Conservation (phyloP, 2,113 vertebrate genomes). For the Stigmatopora argus region DNA sequence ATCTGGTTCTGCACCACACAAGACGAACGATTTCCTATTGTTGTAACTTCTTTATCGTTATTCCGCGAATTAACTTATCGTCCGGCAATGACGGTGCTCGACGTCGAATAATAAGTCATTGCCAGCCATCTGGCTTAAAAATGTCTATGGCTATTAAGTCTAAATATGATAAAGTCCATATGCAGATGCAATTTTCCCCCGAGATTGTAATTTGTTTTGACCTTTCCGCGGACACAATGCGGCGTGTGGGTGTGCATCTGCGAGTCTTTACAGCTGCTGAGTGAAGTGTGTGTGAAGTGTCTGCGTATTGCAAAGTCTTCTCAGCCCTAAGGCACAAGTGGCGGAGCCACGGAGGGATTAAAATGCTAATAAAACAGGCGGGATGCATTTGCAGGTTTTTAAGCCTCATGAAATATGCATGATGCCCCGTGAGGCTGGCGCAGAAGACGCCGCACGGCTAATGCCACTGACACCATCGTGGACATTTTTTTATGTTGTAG, state of each 20-base stretch:
- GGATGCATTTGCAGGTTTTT: slow-evolving; percentile 59
- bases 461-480: slow-evolving; percentile 28
- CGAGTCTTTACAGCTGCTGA: slow-evolving; percentile 24
- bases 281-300: slow-evolving; percentile 35
- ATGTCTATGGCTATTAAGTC: slow-evolving; percentile 5
- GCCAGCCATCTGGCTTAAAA: no score
- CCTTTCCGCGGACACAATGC: slow-evolving; percentile 25
- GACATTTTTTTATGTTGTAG: slow-evolving; percentile 49
- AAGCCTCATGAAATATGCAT: slow-evolving; percentile 71
- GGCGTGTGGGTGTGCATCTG: neutral
- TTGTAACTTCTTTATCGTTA: no score
- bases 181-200: slow-evolving; percentile 4
- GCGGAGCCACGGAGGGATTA: slow-evolving; percentile 59
- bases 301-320: slow-evolving; percentile 35
- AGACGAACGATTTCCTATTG: no score
- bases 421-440: slow-evolving; percentile 41
- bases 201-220: slow-evolving; percentile 16
- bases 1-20: no score
- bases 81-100: no score
- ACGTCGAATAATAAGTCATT: no score
- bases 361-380: slow-evolving; percentile 70
- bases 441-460: slow-evolving; percentile 35
- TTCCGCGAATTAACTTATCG: no score
- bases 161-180: neutral
- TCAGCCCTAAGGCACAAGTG: slow-evolving; percentile 27